These are phyloP conservation scores for Sminthurides aquaticus DNA, from an alignment of 2,888 invertebrate species.

Conservation along the genomic window DNA sequence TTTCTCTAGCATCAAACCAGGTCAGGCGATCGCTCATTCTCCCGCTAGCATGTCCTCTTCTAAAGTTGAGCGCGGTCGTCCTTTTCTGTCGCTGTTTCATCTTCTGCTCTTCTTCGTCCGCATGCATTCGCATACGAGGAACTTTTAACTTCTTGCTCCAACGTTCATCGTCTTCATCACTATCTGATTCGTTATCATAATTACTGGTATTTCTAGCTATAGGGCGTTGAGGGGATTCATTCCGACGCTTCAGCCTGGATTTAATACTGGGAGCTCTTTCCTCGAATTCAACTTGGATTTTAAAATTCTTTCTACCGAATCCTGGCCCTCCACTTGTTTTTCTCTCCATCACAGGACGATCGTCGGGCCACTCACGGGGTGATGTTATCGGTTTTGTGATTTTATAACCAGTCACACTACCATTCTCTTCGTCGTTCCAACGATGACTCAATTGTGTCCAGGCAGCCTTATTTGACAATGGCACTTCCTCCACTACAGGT, in stretches of 20 bases:
- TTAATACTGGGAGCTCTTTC: conserved; percentile 7
- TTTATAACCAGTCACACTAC: conserved; percentile 9
- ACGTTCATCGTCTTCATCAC: conserved; percentile 24
- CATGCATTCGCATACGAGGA: conserved; percentile 76
- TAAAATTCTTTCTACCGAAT: conserved; percentile 7
- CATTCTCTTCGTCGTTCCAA: conserved; percentile 51
- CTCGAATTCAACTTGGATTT: conserved; percentile 17
- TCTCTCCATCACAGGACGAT: not conserved
- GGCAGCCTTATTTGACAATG: conserved; percentile 52
- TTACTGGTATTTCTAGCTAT: not conserved
- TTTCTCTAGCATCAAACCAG: conserved; percentile 4
- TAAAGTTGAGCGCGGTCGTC: not conserved
- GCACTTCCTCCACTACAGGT: not conserved
- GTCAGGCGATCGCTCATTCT: not conserved
- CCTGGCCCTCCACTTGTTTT: not conserved
- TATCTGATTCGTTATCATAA: conserved; percentile 22
- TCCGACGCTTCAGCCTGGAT: conserved; percentile 7
- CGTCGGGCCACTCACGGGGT: not conserved
- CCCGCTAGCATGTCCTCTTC: not conserved
- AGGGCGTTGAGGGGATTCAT: not conserved
- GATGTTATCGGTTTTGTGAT: not conserved
- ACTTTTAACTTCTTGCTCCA: conserved; percentile 51
- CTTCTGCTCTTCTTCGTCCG: conserved; percentile 73
- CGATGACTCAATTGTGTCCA: conserved; percentile 65
- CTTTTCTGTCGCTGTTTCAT: conserved; percentile 20